A percentile compares a stretch with the other conserved stretches of the same genome.
Conservation (phyloP, 2,113 vertebrate genomes). For the Rhizomys pruinosus region DNA sequence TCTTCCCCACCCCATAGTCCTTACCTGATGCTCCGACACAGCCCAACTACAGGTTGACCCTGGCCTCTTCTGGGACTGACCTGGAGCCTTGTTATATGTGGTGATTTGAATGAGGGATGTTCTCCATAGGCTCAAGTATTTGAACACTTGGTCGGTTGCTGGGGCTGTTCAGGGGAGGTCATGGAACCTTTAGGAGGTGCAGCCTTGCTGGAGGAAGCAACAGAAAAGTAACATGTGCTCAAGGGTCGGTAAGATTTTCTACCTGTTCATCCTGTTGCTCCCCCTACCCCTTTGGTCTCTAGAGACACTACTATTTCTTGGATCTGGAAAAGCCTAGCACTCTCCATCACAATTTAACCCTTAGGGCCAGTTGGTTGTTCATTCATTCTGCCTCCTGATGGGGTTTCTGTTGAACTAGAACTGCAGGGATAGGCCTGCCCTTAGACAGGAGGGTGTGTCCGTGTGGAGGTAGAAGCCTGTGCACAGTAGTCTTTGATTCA, state of each 20-base stretch:
- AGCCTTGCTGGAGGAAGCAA: too few species aligned
- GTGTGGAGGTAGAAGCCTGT: background rate
- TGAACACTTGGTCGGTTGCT: too few species aligned
- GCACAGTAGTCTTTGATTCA: background rate
- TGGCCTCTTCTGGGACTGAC: background rate
- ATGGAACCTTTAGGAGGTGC: too few species aligned
- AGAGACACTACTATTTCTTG: constrained; percentile 13
- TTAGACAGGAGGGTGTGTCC: background rate
- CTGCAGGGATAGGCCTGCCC: background rate
- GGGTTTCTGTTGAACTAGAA: constrained; percentile 33
- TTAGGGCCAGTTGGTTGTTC: background rate
- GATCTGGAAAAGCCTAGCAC: background rate
- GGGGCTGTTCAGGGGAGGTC: too few species aligned
- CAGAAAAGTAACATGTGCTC: background rate
- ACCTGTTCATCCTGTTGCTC: background rate
- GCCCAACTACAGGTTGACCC: background rate
- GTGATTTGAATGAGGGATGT: too few species aligned
- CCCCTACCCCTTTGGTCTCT: background rate
- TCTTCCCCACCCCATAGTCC: too few species aligned
- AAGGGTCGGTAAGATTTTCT: background rate
- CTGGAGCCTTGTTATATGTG: background rate
- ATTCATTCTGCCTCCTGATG: background rate
- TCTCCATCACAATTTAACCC: background rate
- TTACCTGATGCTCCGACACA: background rate
- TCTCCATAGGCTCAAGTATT: too few species aligned